Base-by-base conservation (phyloP, 2,888 invertebrate species). In the Cheilosia soror region DNA sequence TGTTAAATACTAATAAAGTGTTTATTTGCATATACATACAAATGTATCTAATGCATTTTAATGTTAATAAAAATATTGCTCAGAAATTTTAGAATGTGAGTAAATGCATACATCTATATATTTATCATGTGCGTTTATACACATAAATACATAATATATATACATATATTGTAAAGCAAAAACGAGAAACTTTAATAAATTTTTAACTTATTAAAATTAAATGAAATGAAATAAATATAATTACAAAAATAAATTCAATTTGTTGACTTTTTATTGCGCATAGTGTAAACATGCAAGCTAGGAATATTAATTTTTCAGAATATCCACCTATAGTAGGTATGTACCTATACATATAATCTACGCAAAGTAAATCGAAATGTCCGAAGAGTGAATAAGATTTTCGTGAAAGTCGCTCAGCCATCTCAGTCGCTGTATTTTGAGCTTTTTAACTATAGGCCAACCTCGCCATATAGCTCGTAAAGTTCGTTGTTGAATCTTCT, bases 161-260 rank as follows among this genome's bases (percentile, higher is more conserved):
- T 51, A 83, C 53, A 68, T 77, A 81, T 51, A 51, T 68, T 81
- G 76, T 75, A 73, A 69, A 65, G 57, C 55, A 69, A 25, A 51
- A 62, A 65, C 42, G 42, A 71, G 63, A 71, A 79, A 76, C 72
- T 81, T 85, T 78, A 86, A 77, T 86, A 82, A 86, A 86, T 82
- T 86, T 86, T 86, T 82, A 86, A 86, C 73, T 86, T 86, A 81
- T 77, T 72, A 78, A 73, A 73, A 60, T 86, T 86, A 73, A 81
- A 82, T 86, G 69, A 86, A 76, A 44, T 66, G 44, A 73, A 82
- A 86, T 81, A 82, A 86, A 86, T 78, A 81, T 82, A 20, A 86
- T 77, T 58, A 58, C 47, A 68, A 63, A 80, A 66, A 53, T 37
- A 51, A 51, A 27, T 13, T 27, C 1, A 9, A 25, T 25, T 51